phyloP scores from a whole-genome alignment of 2,113 vertebrate genomes.

The Pseudonaja textilis region DNA sequence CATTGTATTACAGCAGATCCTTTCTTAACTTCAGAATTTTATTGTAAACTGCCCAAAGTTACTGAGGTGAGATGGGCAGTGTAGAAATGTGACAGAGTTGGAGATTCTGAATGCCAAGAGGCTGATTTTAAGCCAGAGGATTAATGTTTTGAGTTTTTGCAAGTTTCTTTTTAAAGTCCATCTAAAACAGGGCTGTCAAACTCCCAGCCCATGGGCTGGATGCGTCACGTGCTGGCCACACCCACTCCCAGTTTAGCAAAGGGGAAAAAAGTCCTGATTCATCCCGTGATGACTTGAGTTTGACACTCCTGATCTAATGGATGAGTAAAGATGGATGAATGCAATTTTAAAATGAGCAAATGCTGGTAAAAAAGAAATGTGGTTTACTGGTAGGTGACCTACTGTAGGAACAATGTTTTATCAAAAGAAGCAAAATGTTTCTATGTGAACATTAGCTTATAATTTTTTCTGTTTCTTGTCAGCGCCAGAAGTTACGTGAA shows the following conservation, averaged over 20 bases:
- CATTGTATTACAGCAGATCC: not conserved
- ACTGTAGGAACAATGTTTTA: not conserved
- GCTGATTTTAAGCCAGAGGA: not conserved
- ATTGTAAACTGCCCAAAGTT: not conserved
- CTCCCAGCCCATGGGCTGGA: no score
- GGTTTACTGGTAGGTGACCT: not conserved
- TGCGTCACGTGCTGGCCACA: no score
- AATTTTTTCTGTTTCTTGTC: conserved; percentile 18
- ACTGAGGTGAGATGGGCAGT: not conserved
- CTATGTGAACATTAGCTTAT: not conserved
- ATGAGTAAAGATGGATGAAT: not conserved
- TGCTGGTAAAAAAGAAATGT: not conserved
- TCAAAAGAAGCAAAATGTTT: not conserved
- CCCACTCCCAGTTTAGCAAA: no score
- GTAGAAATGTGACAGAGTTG: not conserved
- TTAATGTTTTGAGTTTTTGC: not conserved
- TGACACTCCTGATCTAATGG: not conserved
- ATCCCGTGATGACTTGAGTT: no score
- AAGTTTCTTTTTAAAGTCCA: not conserved
- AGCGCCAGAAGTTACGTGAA: conserved; percentile 93
- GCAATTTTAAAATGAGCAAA: not conserved
- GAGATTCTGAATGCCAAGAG: not conserved
- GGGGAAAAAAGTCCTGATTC: no score
- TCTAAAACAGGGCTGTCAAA: not conserved
- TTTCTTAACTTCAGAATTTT: not conserved